Percentiles rank a stretch among this genome's conserved stretches.
Conservation (phyloP, 2,113 vertebrate genomes). For the Bothrops jararaca region DNA sequence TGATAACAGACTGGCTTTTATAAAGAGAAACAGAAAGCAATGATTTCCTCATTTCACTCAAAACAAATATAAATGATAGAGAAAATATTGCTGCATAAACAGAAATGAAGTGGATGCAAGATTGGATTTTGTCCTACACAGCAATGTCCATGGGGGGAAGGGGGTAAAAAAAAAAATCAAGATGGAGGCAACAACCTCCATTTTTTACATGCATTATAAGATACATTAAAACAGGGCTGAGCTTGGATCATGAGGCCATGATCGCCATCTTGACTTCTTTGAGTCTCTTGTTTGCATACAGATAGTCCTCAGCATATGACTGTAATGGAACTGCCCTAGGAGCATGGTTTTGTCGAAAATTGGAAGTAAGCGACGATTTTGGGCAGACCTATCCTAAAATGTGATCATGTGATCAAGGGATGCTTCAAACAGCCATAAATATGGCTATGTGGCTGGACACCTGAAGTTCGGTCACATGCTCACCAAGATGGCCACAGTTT, state of each 20-base stretch:
- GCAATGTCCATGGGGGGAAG: neutral
- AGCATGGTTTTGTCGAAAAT: neutral
- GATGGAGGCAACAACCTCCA: neutral
- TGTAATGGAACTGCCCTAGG: neutral
- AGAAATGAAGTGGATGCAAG: neutral
- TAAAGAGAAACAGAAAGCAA: neutral
- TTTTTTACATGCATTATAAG: neutral
- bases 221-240: neutral
- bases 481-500: neutral
- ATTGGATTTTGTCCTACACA: neutral
- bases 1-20: neutral
- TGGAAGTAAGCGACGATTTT: neutral
- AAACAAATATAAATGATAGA: neutral
- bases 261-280: neutral
- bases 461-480: neutral
- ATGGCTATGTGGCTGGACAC: too few species aligned
- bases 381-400: neutral
- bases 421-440: neutral
- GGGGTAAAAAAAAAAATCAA: neutral
- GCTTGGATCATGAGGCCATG: neutral
- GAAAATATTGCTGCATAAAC: neutral
- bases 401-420: neutral
- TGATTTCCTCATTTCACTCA: neutral
- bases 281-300: neutral
- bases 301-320: neutral